A percentile compares a stretch with the other conserved stretches of the same genome.
phyloP scores from a whole-genome alignment of 2,113 vertebrate species.

The Mobula birostris region DNA sequence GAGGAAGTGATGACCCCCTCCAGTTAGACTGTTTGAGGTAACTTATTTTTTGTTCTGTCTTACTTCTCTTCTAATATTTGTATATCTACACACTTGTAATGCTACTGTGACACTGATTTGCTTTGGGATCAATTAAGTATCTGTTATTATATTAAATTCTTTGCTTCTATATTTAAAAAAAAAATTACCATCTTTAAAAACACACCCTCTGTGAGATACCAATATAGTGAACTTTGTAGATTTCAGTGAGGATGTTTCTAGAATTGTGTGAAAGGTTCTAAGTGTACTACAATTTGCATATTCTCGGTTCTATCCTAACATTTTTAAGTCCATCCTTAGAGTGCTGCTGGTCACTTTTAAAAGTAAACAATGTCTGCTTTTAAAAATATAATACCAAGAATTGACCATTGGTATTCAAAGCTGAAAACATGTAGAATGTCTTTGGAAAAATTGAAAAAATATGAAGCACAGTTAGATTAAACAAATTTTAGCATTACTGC shows the following conservation, averaged over 20 bases:
- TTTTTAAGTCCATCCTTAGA: background rate
- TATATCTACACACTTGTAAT: too few relatives aligned
- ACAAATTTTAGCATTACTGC: too few relatives aligned
- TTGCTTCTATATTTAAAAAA: background rate
- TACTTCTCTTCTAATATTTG: too few relatives aligned
- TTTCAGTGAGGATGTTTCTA: background rate
- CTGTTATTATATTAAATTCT: background rate
- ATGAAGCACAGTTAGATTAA: background rate
- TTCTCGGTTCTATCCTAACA: background rate
- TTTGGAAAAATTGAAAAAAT: background rate
- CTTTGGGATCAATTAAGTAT: too few relatives aligned
- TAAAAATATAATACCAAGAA: background rate
- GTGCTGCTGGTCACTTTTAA: background rate
- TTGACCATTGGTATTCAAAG: background rate
- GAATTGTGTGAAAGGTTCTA: background rate
- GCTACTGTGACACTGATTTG: too few relatives aligned
- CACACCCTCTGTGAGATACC: background rate
- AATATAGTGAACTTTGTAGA: background rate
- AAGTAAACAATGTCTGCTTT: background rate
- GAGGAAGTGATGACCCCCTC: too few relatives aligned
- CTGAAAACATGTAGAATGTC: background rate
- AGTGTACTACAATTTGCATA: background rate
- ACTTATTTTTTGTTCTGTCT: too few relatives aligned
- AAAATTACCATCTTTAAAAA: background rate
- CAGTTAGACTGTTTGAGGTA: too few relatives aligned